Evolutionary conservation across 2,113 vertebrate genomes (phyloP).

Genomic region (Tylochromis polylepis): DNA sequence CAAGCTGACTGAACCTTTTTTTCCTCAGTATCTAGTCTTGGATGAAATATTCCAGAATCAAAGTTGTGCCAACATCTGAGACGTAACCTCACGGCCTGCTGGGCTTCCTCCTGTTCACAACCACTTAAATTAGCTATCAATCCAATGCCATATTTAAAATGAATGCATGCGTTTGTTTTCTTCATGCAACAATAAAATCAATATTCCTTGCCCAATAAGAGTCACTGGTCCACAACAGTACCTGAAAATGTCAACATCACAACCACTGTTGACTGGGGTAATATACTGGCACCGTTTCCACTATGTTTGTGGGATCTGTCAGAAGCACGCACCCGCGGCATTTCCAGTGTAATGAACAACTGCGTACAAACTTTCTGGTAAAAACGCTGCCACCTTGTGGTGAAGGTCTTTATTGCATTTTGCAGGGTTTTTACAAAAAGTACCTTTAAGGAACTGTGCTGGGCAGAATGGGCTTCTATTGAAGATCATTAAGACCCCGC

Average conservation of each 20-base stretch:
- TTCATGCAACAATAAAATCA: no score
- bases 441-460: neutral
- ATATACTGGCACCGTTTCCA: neutral
- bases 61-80: neutral
- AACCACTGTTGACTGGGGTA: neutral
- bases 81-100: neutral
- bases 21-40: fast-evolving
- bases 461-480: neutral
- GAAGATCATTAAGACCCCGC: neutral
- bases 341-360: neutral
- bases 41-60: neutral
- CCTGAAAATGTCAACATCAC: no score
- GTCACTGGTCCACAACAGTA: no score
- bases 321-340: neutral
- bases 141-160: no score
- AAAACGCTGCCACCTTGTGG: neutral
- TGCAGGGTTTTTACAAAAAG: neutral
- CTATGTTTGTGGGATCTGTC: neutral
- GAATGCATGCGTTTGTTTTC: no score
- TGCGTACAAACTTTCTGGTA: neutral
- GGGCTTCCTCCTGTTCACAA: neutral
- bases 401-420: neutral
- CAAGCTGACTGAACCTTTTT: neutral
- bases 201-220: no score
- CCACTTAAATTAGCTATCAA: neutral